Percentiles rank a stretch among this genome's conserved stretches.
phyloP scores from a whole-genome alignment of 2,888 invertebrate species.

The Pemphredon lugubris region DNA sequence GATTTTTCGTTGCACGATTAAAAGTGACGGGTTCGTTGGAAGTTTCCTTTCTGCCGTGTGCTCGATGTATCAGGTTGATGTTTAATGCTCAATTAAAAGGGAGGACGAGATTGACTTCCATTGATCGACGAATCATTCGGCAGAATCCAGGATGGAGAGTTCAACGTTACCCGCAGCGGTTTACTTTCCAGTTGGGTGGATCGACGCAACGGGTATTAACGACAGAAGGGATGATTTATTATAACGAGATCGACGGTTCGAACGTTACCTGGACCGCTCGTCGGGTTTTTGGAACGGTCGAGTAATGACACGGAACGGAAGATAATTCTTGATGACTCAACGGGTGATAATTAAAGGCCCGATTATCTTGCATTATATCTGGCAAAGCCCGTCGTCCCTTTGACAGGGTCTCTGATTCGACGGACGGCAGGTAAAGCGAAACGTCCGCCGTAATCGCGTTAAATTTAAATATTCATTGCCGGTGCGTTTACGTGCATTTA shows the following conservation, averaged over 20 bases:
- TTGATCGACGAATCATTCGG: too few species aligned
- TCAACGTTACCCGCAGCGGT: too few species aligned
- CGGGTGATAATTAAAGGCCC: conserved; percentile 33
- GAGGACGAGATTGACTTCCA: too few species aligned
- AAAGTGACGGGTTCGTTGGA: background rate
- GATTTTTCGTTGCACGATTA: background rate
- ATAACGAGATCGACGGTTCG: too few species aligned
- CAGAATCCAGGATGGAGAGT: too few species aligned
- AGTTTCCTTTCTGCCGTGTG: too few species aligned
- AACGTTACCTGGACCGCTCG: too few species aligned
- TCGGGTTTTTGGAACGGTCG: background rate
- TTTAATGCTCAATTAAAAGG: too few species aligned
- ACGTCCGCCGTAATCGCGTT: conserved; percentile 47
- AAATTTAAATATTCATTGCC: conserved; percentile 53
- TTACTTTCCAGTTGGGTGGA: too few species aligned
- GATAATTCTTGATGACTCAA: conserved; percentile 17
- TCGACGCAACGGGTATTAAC: too few species aligned
- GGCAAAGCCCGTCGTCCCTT: conserved; percentile 32
- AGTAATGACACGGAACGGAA: conserved; percentile 5
- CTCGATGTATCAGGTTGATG: too few species aligned
- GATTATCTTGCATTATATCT: conserved; percentile 43
- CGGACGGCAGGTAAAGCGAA: conserved; percentile 46
- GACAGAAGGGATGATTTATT: too few species aligned
- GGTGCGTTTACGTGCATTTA: conserved; percentile 29
- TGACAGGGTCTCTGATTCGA: conserved; percentile 47